Evolutionary conservation across 2,888 invertebrate species (phyloP), one percentile per base, ranked within the genome.

Genomic region (Ptycholaimellus sp.): DNA sequence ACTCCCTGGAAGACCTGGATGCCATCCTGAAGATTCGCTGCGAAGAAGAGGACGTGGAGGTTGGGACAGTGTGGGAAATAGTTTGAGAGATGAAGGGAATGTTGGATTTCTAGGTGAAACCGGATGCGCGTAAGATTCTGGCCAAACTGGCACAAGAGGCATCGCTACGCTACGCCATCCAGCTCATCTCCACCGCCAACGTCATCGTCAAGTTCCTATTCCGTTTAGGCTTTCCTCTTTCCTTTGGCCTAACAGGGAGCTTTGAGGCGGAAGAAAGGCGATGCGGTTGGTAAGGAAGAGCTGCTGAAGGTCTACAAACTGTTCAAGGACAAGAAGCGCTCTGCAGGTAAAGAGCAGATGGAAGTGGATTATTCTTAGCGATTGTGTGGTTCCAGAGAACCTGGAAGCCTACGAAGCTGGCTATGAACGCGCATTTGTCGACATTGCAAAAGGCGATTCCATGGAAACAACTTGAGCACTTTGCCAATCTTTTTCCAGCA

Each of bases 21-120:
- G 40, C 48, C 33, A 48, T 50, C 17, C 29, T 50, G 33, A 32
- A 37, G 22, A 48, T 54, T 18, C 47, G 54, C 14, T 47, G 49
- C 57, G 87, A 93, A 56, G 96, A 99, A 54, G 96, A 96, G 57
- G 90, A 93, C 59, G 87, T 87, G 46, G 78, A 83, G 53, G 41
- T 31, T 33, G 33, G 25, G n/a, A n/a, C n/a, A n/a, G n/a, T n/a
- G n/a, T n/a, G n/a, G n/a, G n/a, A n/a, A n/a, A n/a, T n/a, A n/a
- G n/a, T n/a, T n/a, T n/a, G n/a, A n/a, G n/a, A n/a, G n/a, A n/a
- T n/a, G n/a, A n/a, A n/a, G n/a, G n/a, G n/a, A n/a, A n/a, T n/a
- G n/a, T n/a, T 28, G 16, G 33, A 37, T 19, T 19, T 19, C 11
- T 32, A 37, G 35, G 77, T 96, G 72, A 73, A 76, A 0, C 72